These are phyloP conservation scores for Orchestes rusci DNA, from an alignment of 2,888 invertebrate species.

Conservation along the genomic window DNA sequence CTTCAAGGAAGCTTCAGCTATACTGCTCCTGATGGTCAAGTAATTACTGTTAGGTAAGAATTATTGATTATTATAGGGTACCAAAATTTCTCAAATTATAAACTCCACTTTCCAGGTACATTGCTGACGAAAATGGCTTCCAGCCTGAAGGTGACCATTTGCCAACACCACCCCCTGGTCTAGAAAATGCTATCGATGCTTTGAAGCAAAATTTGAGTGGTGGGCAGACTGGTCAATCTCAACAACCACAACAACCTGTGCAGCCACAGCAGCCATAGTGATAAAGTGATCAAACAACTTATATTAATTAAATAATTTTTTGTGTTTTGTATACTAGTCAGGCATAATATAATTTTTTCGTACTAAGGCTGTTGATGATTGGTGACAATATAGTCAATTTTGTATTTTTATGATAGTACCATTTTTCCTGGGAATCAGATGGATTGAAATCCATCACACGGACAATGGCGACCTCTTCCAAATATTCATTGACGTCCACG, in stretches of 20 bases:
- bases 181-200: conserved; percentile 29
- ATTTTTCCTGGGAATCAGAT: too few species aligned
- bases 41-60: conserved; percentile 53
- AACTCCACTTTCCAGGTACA: conserved; percentile 45
- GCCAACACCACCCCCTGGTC: conserved; percentile 48
- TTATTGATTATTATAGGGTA: conserved; percentile 1
- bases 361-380: too few species aligned
- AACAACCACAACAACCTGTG: conserved; percentile 1
- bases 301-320: neutral
- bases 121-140: conserved; percentile 68
- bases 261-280: neutral
- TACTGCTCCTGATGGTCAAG: conserved; percentile 61
- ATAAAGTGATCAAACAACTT: conserved; percentile 1
- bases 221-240: neutral
- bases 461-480: too few species aligned
- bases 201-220: conserved; percentile 4
- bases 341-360: too few species aligned
- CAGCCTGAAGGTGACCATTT: conserved; percentile 60
- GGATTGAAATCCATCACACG: too few species aligned
- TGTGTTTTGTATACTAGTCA: too few species aligned
- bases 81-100: neutral
- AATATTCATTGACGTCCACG: too few species aligned
- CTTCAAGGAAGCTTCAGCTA: conserved; percentile 63
- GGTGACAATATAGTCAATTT: too few species aligned
- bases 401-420: too few species aligned